Conservation (phyloP, 1,140 invertebrate genomes). For the Mylabris phalerata region DNA sequence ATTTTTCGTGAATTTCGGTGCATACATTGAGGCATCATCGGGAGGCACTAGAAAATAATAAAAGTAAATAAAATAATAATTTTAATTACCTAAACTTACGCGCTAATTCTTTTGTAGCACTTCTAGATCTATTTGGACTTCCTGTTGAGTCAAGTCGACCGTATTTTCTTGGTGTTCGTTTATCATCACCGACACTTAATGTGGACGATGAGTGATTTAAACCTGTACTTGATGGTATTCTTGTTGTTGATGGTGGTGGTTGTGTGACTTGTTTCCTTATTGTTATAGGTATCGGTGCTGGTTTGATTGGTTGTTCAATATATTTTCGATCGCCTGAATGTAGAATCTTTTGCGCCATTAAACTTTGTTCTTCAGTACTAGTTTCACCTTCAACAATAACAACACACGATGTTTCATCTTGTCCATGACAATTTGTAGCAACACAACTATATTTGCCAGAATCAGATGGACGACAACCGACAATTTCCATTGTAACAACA, state of each 20-base stretch:
- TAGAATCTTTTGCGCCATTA: slow-evolving; percentile 76
- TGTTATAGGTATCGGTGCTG: slow-evolving; percentile 63
- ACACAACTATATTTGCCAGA: slow-evolving; percentile 93
- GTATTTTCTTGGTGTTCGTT: slow-evolving; percentile 62
- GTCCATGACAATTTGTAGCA: slow-evolving; percentile 86
- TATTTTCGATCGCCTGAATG: slow-evolving; percentile 80
- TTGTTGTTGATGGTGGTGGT: slow-evolving; percentile 29
- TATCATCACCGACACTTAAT: slow-evolving; percentile 42
- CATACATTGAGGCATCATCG: slow-evolving; percentile 74
- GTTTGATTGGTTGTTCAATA: slow-evolving; percentile 73
- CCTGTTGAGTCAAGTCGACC: slow-evolving; percentile 63
- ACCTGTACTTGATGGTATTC: not conserved
- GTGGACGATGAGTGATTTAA: slow-evolving; percentile 36
- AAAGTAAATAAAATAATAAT: slow-evolving; percentile 2
- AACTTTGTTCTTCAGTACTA: slow-evolving; percentile 69
- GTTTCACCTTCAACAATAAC: slow-evolving; percentile 94
- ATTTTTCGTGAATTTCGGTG: slow-evolving; percentile 72
- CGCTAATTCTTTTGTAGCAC: slow-evolving; percentile 82
- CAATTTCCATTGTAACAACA: slow-evolving; percentile 93
- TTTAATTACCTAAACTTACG: slow-evolving; percentile 50
- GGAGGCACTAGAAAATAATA: slow-evolving; percentile 59
- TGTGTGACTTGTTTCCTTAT: slow-evolving; percentile 47
- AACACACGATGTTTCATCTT: slow-evolving; percentile 89
- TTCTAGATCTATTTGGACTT: slow-evolving; percentile 73
- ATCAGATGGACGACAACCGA: slow-evolving; percentile 88